A percentile compares a stretch with the other conserved stretches of the same genome.
Conservation (phyloP, 1,140 invertebrate genomes). For the Nasonia longicornis region DNA sequence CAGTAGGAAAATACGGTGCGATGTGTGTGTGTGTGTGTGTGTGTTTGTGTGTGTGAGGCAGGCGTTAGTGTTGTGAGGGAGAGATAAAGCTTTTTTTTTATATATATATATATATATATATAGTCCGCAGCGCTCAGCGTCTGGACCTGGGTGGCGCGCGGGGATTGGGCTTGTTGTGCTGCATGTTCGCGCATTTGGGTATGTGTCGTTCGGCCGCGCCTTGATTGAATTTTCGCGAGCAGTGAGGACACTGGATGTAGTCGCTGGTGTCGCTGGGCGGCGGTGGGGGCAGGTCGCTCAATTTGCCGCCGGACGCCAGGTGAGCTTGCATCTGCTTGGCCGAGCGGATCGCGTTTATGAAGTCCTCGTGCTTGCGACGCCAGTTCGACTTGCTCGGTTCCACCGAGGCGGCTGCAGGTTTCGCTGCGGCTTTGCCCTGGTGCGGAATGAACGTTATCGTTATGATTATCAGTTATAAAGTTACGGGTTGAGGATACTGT, state of each 20-base stretch:
- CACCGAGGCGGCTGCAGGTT: background rate
- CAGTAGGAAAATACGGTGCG: too few species aligned
- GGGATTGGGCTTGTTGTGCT: conserved; percentile 83
- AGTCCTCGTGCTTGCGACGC: conserved; percentile 93
- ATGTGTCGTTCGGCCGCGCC: conserved; percentile 92
- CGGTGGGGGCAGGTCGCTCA: conserved; percentile 90
- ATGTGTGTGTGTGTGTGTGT: too few species aligned
- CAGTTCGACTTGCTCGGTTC: conserved; percentile 74
- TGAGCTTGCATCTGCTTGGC: conserved; percentile 90
- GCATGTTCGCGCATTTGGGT: conserved; percentile 88
- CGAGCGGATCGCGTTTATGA: conserved; percentile 88
- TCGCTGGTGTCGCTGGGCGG: conserved; percentile 88
- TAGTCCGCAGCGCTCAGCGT: conserved; percentile 47
- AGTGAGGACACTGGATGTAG: conserved; percentile 93
- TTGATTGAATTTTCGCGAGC: conserved; percentile 87
- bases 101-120: too few species aligned
- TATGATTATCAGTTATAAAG: background rate
- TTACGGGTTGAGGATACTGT: background rate
- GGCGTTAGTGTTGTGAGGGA: too few species aligned
- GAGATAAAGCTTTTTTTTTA: too few species aligned
- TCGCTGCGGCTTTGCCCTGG: background rate
- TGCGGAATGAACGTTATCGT: background rate
- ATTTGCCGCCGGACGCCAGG: conserved; percentile 86
- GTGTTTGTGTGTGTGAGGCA: too few species aligned
- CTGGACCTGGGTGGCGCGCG: conserved; percentile 52